phyloP scores from a whole-genome alignment of 1,140 invertebrate genomes.

The Aricia agestis region DNA sequence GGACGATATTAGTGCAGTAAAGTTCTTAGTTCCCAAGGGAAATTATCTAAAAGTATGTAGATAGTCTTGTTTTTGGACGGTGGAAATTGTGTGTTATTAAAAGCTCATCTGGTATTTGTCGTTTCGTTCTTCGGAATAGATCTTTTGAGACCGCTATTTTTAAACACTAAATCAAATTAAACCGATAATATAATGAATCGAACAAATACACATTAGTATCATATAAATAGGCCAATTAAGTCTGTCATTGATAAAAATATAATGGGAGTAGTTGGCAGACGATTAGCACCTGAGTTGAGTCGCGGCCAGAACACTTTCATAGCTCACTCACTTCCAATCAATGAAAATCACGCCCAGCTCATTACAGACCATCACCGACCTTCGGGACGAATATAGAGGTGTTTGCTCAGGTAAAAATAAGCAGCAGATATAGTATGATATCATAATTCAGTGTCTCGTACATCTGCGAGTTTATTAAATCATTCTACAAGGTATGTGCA shows the following conservation, averaged over 20 bases:
- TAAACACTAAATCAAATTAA: not conserved
- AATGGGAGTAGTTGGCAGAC: slow-evolving; percentile 6
- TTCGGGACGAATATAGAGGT: too few relatives aligned
- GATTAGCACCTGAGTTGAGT: slow-evolving; percentile 6
- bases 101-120: too few relatives aligned
- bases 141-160: not conserved
- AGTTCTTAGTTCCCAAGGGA: too few relatives aligned
- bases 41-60: too few relatives aligned
- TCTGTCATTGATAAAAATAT: slow-evolving; percentile 14
- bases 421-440: too few relatives aligned
- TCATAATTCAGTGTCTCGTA: too few relatives aligned
- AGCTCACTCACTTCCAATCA: not conserved
- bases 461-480: too few relatives aligned
- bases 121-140: not conserved
- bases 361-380: not conserved
- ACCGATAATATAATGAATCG: not conserved
- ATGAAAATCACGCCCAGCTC: slow-evolving; percentile 4
- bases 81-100: too few relatives aligned
- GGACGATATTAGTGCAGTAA: too few relatives aligned
- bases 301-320: not conserved
- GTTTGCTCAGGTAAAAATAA: too few relatives aligned
- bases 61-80: too few relatives aligned
- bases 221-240: slow-evolving; percentile 8
- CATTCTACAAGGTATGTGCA: too few relatives aligned
- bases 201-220: not conserved